These are phyloP conservation scores for Geococcyx californianus DNA, from an alignment of 2,113 vertebrate genomes.

Conservation along the genomic window DNA sequence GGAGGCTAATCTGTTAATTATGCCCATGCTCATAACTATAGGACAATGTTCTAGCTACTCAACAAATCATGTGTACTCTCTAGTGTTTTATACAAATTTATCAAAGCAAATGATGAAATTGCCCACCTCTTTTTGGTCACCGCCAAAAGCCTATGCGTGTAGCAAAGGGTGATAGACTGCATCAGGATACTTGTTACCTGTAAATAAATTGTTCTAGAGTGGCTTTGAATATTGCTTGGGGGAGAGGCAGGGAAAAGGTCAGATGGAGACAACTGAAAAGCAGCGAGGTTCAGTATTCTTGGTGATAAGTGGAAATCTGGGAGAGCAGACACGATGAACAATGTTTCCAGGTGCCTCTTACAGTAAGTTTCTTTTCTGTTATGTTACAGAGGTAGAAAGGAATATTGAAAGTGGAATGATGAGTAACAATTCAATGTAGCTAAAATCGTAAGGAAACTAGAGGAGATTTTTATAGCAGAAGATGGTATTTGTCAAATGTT, in stretches of 20 bases:
- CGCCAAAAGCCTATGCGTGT: neutral
- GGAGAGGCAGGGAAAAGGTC: neutral
- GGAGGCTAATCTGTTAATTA: neutral
- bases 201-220: neutral
- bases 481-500: neutral
- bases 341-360: neutral
- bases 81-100: neutral
- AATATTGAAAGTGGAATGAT: neutral
- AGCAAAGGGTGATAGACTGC: neutral
- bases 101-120: neutral
- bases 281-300: neutral
- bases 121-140: neutral
- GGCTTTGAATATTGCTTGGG: neutral
- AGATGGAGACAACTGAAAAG: neutral
- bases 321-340: neutral
- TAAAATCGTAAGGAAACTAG: neutral
- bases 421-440: neutral
- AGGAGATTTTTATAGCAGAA: neutral
- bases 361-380: neutral
- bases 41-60: neutral
- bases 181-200: neutral
- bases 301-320: neutral
- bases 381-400: neutral
- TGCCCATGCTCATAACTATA: neutral
- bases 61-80: neutral